Evolutionary conservation across 1,140 invertebrate genomes (phyloP), one percentile per base, ranked within the genome.

Genomic region (Hetaerina americana): DNA sequence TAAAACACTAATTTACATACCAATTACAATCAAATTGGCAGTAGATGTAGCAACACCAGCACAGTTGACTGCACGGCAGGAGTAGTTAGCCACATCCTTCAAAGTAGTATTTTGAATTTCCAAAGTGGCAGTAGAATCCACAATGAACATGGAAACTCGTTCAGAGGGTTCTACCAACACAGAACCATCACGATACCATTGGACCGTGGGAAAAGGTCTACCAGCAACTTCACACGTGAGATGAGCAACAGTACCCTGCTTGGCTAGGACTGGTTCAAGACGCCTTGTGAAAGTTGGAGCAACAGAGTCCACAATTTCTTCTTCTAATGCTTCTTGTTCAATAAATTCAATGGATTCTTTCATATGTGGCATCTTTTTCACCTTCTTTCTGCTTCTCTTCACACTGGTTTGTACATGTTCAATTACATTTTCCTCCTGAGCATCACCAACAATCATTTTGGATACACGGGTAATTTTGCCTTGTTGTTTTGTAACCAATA

Each of bases 1-100:
- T 72, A 66, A 72, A 73, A 70, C 10, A 72, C 71, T 31, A 31
- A 71, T 72, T 40, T 57, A 68, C 66, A 76, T 87, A 87, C 87
- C 87, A 82, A 88, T 84, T 76, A 90, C 87, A 73, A 87, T 84
- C 70, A 94, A 82, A 78, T 89, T 89, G 24, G 89, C 89, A 57
- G 88, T 89, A 27, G 90, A 91, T 25, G 89, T 89, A n/a, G 89
- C 90, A 72, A 90, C 88, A 31, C 92, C 92, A 73, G 88, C 88
- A 15, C 84, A 79, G 81, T 94, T 95, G 27, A 86, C 85, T 6
- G 91, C 91, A 78, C 86, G 87, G 78, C 90, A 92, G 10, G 89
- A 89, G 81, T 94, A 93, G 73, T 91, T 86, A 26, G 90, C 93
- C 72, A 87, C 85, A 81, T 94, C 90, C 75, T 88, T 84, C 66